Evolutionary conservation across 2,888 invertebrate genomes (phyloP).

Genomic region (Trissoscelio sp.): DNA sequence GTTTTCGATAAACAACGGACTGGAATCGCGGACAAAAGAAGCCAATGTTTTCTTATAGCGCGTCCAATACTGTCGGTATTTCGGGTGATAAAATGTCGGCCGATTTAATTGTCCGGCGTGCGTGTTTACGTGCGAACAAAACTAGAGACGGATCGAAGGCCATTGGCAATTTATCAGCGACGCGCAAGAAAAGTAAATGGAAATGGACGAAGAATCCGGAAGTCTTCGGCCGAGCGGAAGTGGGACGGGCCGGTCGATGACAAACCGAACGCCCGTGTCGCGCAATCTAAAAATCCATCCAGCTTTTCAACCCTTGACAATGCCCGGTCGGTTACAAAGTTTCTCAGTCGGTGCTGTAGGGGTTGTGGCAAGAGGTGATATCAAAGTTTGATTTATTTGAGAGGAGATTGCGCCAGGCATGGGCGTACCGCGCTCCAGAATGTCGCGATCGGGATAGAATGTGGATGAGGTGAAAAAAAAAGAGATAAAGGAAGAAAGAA

Average conservation of each 20-base stretch:
- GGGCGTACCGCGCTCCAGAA: slow-evolving; percentile 51
- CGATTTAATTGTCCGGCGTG: background rate
- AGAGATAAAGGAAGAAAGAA: slow-evolving; percentile 46
- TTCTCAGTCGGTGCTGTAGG: slow-evolving; percentile 72
- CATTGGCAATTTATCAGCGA: slow-evolving; percentile 58
- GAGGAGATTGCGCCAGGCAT: slow-evolving; percentile 80
- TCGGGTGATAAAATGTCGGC: background rate
- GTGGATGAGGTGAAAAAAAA: slow-evolving; percentile 64
- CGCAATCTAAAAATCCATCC: slow-evolving; percentile 83
- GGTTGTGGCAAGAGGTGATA: slow-evolving; percentile 75
- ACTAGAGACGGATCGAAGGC: slow-evolving; percentile 23
- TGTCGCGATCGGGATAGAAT: slow-evolving; percentile 70
- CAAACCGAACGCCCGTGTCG: slow-evolving; percentile 79
- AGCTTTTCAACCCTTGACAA: slow-evolving; percentile 83
- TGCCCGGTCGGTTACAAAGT: slow-evolving; percentile 80
- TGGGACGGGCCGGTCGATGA: slow-evolving; percentile 72
- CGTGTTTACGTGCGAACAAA: background rate
- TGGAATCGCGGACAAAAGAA: background rate
- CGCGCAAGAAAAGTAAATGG: slow-evolving; percentile 61
- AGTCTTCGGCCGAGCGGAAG: slow-evolving; percentile 70
- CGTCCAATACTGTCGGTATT: background rate
- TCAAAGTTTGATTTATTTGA: slow-evolving; percentile 83
- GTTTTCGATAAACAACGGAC: slow-evolving; percentile 23
- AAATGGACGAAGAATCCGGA: slow-evolving; percentile 75
- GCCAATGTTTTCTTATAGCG: no score